Evolutionary conservation across 2,888 invertebrate genomes (phyloP).

Genomic region (Coenonympha arcania): DNA sequence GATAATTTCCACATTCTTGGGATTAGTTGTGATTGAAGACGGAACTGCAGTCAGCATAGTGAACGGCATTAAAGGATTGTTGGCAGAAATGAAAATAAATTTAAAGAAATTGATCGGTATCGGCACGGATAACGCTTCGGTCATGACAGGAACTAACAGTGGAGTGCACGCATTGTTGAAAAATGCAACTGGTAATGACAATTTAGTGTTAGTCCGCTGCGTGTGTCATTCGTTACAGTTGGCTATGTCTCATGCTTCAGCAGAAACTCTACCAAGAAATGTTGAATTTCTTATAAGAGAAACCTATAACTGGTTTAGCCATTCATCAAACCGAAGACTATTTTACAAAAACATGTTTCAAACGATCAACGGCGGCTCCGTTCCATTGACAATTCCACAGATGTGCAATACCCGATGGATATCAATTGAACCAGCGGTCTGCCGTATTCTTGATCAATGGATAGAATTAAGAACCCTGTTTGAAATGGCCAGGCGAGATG

Average conservation of each 20-base stretch:
- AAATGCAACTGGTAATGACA: conserved; percentile 27
- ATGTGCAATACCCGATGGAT: too few relatives aligned
- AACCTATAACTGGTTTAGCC: conserved; percentile 37
- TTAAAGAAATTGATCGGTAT: conserved; percentile 33
- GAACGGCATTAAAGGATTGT: not conserved
- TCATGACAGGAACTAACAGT: conserved; percentile 37
- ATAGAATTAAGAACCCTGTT: too few relatives aligned
- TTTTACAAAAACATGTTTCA: too few relatives aligned
- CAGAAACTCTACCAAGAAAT: conserved; percentile 34
- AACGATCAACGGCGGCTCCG: too few relatives aligned
- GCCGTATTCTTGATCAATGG: too few relatives aligned
- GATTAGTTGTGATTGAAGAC: not conserved
- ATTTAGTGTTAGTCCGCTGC: conserved; percentile 32
- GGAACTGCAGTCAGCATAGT: not conserved
- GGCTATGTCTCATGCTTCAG: conserved; percentile 33
- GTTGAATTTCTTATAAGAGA: conserved; percentile 36
- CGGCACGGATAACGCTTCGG: conserved; percentile 39
- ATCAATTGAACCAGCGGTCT: too few relatives aligned
- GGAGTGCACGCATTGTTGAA: conserved; percentile 33
- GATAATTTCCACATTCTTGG: not conserved
- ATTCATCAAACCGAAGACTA: too few relatives aligned
- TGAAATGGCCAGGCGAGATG: too few relatives aligned
- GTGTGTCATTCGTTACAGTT: conserved; percentile 35
- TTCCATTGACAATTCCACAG: too few relatives aligned
- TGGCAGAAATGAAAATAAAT: not conserved